phyloP scores from a whole-genome alignment of 2,888 invertebrate species.

The Torymus auratus region DNA sequence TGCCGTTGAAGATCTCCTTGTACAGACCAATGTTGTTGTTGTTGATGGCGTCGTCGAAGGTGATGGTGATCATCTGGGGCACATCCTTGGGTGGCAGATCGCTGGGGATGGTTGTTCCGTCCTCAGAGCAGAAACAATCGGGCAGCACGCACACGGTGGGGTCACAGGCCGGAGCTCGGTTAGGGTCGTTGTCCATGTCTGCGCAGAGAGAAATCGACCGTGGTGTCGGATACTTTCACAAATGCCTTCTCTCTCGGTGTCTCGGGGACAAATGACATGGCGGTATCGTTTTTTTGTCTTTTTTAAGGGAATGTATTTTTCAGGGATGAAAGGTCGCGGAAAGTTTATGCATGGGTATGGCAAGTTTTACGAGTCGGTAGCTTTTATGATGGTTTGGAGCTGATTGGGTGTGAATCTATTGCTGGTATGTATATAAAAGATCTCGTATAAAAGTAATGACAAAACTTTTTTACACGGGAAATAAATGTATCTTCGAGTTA shows the following conservation, averaged over 20 bases:
- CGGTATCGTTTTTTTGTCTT: not conserved
- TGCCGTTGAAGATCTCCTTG: conserved; percentile 93
- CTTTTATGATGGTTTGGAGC: conserved; percentile 3
- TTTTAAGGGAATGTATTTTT: not conserved
- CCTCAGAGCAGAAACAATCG: conserved; percentile 96
- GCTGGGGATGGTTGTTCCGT: conserved; percentile 91
- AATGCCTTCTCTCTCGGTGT: not conserved
- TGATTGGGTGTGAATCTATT: not conserved
- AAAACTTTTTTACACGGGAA: too few species aligned
- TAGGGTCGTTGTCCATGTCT: conserved; percentile 96
- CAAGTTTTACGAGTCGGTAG: too few species aligned
- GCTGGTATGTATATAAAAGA: not conserved
- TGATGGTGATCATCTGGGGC: conserved; percentile 96
- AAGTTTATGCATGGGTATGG: not conserved
- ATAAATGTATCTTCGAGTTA: too few species aligned
- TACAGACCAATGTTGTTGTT: conserved; percentile 96
- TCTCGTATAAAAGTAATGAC: too few species aligned
- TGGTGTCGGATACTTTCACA: not conserved
- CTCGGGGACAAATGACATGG: too few species aligned
- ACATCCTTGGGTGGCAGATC: conserved; percentile 90
- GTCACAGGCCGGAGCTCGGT: conserved; percentile 94
- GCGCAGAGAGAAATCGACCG: conserved; percentile 63
- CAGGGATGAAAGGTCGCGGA: not conserved
- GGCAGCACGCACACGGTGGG: conserved; percentile 90
- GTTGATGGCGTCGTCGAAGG: conserved; percentile 96